phyloP scores from a whole-genome alignment of 64 coral and sea anemone genomes.

The Montipora efflorescens region DNA sequence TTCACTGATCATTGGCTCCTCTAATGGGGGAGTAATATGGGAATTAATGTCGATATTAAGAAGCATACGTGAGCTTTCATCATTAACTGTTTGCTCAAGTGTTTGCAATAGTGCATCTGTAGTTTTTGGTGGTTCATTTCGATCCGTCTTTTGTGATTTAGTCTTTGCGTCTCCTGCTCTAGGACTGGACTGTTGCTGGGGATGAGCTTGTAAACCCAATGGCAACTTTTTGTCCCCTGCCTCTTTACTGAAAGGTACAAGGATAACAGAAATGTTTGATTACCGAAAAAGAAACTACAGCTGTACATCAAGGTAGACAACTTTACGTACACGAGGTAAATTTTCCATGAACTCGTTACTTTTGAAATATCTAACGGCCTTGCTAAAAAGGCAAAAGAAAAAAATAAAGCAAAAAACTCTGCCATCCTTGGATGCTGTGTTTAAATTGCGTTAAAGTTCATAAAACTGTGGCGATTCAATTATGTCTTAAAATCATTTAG shows the following conservation, averaged over 20 bases:
- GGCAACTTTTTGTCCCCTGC: slow-evolving; percentile 17
- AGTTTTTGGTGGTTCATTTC: background rate
- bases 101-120: background rate
- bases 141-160: background rate
- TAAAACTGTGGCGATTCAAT: too few species aligned
- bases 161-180: background rate
- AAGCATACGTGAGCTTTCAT: slow-evolving; percentile 61
- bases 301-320: too few species aligned
- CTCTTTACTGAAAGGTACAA: background rate
- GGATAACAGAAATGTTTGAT: background rate
- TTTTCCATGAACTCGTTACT: too few species aligned
- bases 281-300: too few species aligned
- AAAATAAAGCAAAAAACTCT: too few species aligned
- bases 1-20: slow-evolving; percentile 27
- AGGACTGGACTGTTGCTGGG: slow-evolving; percentile 42
- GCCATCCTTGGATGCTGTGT: too few species aligned
- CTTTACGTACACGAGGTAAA: too few species aligned
- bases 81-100: slow-evolving; percentile 24
- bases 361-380: too few species aligned
- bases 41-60: slow-evolving; percentile 89
- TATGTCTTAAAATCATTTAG: too few species aligned
- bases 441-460: too few species aligned
- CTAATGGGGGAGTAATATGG: slow-evolving; percentile 73
- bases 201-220: slow-evolving; percentile 22
- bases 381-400: too few species aligned